A percentile compares a stretch with the other conserved stretches of the same genome.
Conservation (phyloP, 2,113 vertebrate genomes). For the Neofelis nebulosa region DNA sequence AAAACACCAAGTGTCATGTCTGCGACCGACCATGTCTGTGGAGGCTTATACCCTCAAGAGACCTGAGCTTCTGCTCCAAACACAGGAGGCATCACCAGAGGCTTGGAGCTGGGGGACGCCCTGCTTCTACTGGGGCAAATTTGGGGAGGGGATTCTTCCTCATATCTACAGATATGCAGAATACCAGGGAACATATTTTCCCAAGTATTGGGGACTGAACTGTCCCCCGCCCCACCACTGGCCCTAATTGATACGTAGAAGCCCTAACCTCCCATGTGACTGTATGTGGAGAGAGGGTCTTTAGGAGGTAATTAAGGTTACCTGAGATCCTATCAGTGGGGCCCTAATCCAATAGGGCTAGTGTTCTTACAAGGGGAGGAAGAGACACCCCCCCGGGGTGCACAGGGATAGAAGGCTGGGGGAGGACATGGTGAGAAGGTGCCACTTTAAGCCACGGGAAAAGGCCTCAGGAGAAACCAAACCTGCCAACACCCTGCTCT, state of each 20-base stretch:
- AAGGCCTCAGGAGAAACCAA: background rate
- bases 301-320: background rate
- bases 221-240: background rate
- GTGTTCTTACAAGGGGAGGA: background rate
- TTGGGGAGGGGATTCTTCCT: background rate
- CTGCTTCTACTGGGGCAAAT: background rate
- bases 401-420: background rate
- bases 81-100: no score
- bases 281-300: background rate
- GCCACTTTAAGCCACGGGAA: background rate
- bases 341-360: background rate
- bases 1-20: background rate
- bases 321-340: background rate
- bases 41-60: background rate
- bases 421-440: accelerated
- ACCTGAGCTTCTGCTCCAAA: background rate
- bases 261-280: background rate
- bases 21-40: accelerated
- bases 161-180: background rate
- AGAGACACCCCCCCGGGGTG: background rate
- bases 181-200: background rate
- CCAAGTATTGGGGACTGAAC: background rate
- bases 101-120: background rate
- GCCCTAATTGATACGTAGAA: background rate
- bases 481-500: background rate